Evolutionary conservation across 2,888 invertebrate species (phyloP), one percentile per base, ranked within the genome.

Genomic region (Acanthococcus lagerstroemiae): DNA sequence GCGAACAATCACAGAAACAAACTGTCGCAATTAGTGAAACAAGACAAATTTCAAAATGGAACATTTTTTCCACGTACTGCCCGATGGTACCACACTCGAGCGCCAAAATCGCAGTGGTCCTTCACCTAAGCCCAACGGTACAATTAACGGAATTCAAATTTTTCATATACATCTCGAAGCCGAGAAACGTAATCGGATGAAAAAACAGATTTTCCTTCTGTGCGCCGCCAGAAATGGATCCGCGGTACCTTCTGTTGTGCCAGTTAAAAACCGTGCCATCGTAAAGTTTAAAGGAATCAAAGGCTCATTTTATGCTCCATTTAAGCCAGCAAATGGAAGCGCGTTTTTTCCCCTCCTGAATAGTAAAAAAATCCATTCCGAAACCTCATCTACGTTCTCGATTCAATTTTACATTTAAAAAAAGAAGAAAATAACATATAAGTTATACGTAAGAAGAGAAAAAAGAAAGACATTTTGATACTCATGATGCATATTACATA

Each of bases 221-320:
- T 19, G 17, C 6, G 15, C 37, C 37, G 15, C 12, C 37, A 37
- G n/a, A n/a, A n/a, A n/a, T n/a, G n/a, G n/a, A n/a, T n/a, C 58
- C 19, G 45, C 22, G 19, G 24, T 26, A 60, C 60, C 60, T 60
- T 60, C n/a, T 46, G 60, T 24, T 60, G 48, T 27, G 44, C 58
- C n/a, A 46, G 60, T 60, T 60, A 50, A 60, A 60, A 60, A 60
- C 60, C 60, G 45, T 60, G 48, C 60, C 48, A 48, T 60, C 46
- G 60, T 60, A 60, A 60, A 60, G 46, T 60, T 60, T 60, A 60
- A 60, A 60, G 60, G 60, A 60, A 60, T 60, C 60, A 48, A 48
- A 60, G 60, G 48, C 60, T 60, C 60, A 60, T 60, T 60, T 60
- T 60, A 60, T 60, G 60, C 60, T 46, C 46, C 60, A 60, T 60